A percentile compares a stretch with the other conserved stretches of the same genome.
phyloP scores from a whole-genome alignment of 2,113 vertebrate species.

The Phalacrocorax carbo region DNA sequence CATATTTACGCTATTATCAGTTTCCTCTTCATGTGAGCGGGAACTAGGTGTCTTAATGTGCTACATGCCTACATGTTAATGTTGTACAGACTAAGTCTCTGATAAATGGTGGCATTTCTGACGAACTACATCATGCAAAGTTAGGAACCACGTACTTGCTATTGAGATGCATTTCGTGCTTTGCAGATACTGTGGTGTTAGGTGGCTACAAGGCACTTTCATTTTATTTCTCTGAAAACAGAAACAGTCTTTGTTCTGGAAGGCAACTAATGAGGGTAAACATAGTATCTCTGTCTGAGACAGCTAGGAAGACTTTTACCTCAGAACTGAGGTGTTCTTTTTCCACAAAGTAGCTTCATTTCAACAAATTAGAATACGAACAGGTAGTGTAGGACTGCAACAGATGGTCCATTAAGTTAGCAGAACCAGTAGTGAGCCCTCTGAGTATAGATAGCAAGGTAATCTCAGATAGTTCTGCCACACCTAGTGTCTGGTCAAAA shows the following conservation, averaged over 20 bases:
- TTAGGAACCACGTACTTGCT: background rate
- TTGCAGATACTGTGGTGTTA: background rate
- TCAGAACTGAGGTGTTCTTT: background rate
- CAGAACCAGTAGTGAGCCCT: background rate
- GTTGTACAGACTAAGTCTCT: background rate
- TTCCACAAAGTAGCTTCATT: background rate
- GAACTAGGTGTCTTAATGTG: background rate
- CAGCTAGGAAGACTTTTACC: background rate
- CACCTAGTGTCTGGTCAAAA: background rate
- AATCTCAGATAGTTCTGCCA: background rate
- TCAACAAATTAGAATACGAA: background rate
- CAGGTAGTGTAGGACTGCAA: background rate
- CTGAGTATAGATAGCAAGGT: background rate
- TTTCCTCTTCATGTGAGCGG: background rate
- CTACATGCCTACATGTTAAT: background rate
- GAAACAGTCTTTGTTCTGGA: background rate
- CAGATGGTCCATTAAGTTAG: background rate
- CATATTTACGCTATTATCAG: background rate
- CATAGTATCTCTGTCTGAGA: background rate
- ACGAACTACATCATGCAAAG: fast-evolving
- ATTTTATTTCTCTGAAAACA: too few species aligned
- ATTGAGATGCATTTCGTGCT: background rate
- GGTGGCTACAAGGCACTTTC: background rate
- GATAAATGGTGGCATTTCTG: background rate
- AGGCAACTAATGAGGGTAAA: background rate